Base-by-base conservation (phyloP, 1,140 invertebrate genomes). In the Drusus annulatus region DNA sequence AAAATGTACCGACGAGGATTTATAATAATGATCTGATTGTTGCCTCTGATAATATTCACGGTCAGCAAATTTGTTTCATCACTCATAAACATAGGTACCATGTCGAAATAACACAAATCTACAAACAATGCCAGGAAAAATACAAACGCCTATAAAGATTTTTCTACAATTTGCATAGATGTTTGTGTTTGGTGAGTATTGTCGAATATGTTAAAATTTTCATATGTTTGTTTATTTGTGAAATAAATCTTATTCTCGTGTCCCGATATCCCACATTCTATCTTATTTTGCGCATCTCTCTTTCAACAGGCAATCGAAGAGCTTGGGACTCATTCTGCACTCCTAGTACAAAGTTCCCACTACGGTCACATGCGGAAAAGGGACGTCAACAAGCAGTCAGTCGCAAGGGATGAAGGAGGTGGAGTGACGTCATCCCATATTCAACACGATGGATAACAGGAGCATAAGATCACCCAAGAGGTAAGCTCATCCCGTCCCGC, bases 321-420 rank as follows among this genome's bases (percentile, higher is more conserved):
- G 13, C 81, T 79, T 50, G 16, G 58, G 63, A 50, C 13, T 17
- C 21, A 10, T 62, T 69, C 36, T 80, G 73, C 52, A 21, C 81
- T 76, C 81, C 81, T 83, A 73, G 28, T 80, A 78, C 50, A 78
- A n/a, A 52, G 81, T 21, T 76, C 78, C 28, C 28, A 25, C 75
- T 45, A 6, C 36, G 58, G 71, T 75, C 78, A 78, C 78, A 83
- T 80, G 81, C 76, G 81, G 52, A 80, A 83, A 80, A 80, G 81
- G 69, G 77, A 81, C 79, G 56, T 74, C 82, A 60, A 62, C 45
- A 76, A 75, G 19, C 52, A 77, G 19, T 58, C 69, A 54, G 58
- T 71, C 56, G 68, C 75, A 62, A 81, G 79, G 82, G 80, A 83
- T 83, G 82, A 83, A 83, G 82, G 78, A 80, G 75, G 69, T 56